A percentile compares a stretch with the other conserved stretches of the same genome.
Evolutionary conservation across 1,140 invertebrate species (phyloP).

Genomic region (Rhagoletis pomonella): DNA sequence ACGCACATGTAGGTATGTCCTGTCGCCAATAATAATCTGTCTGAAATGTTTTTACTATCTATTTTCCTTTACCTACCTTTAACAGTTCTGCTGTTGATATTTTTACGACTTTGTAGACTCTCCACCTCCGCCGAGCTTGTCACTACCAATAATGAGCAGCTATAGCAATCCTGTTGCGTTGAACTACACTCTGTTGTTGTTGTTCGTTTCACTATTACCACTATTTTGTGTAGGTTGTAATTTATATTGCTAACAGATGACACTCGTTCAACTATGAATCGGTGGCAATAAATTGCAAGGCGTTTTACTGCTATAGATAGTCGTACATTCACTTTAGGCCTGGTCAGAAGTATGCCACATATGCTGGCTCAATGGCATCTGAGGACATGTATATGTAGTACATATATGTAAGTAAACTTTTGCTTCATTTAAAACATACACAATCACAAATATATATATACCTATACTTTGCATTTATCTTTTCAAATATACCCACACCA

Average conservation of each 20-base stretch:
- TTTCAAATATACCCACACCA: background rate
- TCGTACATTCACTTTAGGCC: background rate
- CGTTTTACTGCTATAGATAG: too few relatives aligned
- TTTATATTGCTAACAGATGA: slow-evolving; percentile 40
- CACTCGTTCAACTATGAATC: background rate
- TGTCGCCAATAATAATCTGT: slow-evolving; percentile 42
- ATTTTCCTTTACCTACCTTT: background rate
- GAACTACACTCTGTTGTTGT: slow-evolving; percentile 1
- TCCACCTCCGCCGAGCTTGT: background rate
- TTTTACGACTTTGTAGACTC: slow-evolving; percentile 5
- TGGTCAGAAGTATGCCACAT: background rate
- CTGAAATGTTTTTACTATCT: slow-evolving; percentile 1
- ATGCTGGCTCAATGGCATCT: background rate
- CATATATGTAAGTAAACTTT: too few relatives aligned
- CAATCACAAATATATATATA: background rate
- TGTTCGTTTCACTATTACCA: background rate
- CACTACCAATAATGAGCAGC: slow-evolving; percentile 33
- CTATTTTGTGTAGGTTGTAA: slow-evolving; percentile 15
- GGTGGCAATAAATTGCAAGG: background rate
- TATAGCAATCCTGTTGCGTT: background rate
- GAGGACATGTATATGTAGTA: background rate
- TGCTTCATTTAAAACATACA: background rate
- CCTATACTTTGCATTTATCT: too few relatives aligned
- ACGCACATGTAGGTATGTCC: too few relatives aligned
- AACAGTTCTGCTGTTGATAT: slow-evolving; percentile 26